Evolutionary conservation across 2,113 vertebrate genomes (phyloP).

Genomic region (Mormoops blainvillei): DNA sequence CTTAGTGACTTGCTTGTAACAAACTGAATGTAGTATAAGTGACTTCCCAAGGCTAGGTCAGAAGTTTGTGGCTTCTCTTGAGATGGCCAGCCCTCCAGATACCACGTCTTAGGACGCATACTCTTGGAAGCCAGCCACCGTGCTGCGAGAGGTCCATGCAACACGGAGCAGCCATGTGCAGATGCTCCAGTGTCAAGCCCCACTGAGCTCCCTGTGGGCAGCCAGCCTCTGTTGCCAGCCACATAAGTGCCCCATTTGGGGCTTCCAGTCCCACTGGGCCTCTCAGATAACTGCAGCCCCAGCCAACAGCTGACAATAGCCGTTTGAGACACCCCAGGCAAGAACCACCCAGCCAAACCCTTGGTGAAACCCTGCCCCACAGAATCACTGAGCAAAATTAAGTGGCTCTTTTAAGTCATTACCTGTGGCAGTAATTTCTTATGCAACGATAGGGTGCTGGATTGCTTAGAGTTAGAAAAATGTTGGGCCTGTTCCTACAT

Average conservation of each 20-base stretch:
- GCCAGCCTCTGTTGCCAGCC: not conserved
- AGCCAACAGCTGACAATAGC: not conserved
- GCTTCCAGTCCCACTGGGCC: not conserved
- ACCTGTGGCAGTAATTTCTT: not conserved
- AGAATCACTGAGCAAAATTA: slow-evolving; percentile 16
- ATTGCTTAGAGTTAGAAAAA: not conserved
- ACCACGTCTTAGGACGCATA: not conserved
- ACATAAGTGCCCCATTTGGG: not conserved
- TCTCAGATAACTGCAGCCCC: not conserved
- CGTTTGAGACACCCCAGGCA: not conserved
- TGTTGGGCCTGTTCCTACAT: not conserved
- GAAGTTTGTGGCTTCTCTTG: not conserved
- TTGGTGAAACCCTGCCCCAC: not conserved
- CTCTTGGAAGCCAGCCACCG: not conserved
- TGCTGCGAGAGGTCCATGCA: not conserved
- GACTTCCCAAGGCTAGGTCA: not conserved
- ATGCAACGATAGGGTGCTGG: not conserved
- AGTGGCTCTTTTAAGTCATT: not conserved
- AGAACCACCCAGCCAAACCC: not conserved
- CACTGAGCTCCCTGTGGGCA: not conserved
- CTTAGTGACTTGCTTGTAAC: not conserved
- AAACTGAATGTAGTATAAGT: not conserved
- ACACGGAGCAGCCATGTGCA: not conserved
- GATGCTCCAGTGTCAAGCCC: not conserved
- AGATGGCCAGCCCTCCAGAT: not conserved